Evolutionary conservation across 53 echinoderm and acorn worm species (phyloP).

Genomic region (Crossaster papposus): DNA sequence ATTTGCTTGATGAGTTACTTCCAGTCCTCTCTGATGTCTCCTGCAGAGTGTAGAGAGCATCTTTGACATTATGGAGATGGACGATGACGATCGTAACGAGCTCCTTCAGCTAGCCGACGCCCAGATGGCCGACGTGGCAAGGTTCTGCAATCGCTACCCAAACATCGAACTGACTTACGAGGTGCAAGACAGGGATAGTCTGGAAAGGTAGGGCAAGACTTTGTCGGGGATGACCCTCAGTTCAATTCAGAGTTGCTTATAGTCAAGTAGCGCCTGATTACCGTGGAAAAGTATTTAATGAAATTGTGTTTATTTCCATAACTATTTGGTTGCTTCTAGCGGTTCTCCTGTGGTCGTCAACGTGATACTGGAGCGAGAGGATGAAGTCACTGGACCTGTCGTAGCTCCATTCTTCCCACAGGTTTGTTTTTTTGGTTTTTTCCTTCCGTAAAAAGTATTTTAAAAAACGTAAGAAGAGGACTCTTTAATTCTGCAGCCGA

Average conservation of each 20-base stretch:
- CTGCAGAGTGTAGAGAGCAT: constrained; percentile 90
- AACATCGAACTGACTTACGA: constrained; percentile 97
- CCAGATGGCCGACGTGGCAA: constrained; percentile 98
- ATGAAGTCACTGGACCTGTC: constrained; percentile 98
- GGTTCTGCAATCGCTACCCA: constrained; percentile 98
- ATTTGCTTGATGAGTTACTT: neutral
- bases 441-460: too few species aligned
- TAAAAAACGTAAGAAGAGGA: too few species aligned
- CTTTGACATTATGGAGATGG: constrained; percentile 99
- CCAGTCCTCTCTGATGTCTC: neutral
- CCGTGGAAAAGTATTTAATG: too few species aligned
- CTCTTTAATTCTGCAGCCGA: too few species aligned
- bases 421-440: constrained; percentile 30
- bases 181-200: constrained; percentile 80
- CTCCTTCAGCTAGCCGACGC: constrained; percentile 87
- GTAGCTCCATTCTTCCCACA: constrained; percentile 98
- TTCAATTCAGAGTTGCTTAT: too few species aligned
- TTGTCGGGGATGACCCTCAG: too few species aligned
- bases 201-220: constrained; percentile 79
- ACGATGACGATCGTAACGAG: constrained; percentile 87
- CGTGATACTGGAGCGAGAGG: constrained; percentile 92
- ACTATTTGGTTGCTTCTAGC: constrained; percentile 37
- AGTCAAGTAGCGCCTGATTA: too few species aligned
- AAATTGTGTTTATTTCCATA: neutral
- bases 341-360: constrained; percentile 94